phyloP scores from a whole-genome alignment of 2,888 invertebrate species.

The Himalopsyche kuldschensis region DNA sequence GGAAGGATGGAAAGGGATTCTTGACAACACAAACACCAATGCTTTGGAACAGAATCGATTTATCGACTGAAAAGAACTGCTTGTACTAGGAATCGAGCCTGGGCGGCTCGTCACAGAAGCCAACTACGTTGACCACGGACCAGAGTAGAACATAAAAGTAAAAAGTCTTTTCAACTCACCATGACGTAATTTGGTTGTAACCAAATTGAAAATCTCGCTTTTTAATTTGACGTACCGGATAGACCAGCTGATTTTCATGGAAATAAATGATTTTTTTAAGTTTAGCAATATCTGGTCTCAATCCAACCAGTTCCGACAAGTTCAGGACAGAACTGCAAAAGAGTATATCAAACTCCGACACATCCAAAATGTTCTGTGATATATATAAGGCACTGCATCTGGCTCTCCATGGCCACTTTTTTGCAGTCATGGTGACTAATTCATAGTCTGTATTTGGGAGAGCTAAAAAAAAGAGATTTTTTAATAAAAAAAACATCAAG shows the following conservation, averaged over 20 bases:
- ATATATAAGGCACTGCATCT: conserved; percentile 68
- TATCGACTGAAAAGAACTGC: too few relatives aligned
- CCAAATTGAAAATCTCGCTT: conserved; percentile 75
- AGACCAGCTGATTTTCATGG: conserved; percentile 76
- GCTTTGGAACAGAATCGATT: too few relatives aligned
- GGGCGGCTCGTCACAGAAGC: too few relatives aligned
- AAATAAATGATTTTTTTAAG: conserved; percentile 72
- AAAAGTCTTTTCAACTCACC: conserved; percentile 50
- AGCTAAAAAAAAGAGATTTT: conserved; percentile 42
- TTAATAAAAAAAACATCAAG: background rate
- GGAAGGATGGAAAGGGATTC: too few relatives aligned
- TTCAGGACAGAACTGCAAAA: conserved; percentile 72
- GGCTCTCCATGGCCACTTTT: conserved; percentile 80
- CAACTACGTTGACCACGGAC: too few relatives aligned
- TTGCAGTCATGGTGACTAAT: conserved; percentile 64
- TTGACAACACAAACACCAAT: too few relatives aligned
- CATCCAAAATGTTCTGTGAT: conserved; percentile 61
- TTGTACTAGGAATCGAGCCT: too few relatives aligned
- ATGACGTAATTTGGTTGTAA: conserved; percentile 72
- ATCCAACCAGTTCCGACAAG: conserved; percentile 68
- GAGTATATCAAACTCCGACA: conserved; percentile 56
- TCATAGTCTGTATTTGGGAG: conserved; percentile 47
- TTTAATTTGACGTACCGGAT: conserved; percentile 67
- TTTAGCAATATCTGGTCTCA: conserved; percentile 63
- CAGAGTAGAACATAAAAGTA: too few relatives aligned